A percentile compares a stretch with the other conserved stretches of the same genome.
Conservation (phyloP, 1,140 invertebrate genomes). For the Ptiloglossa arizonensis region DNA sequence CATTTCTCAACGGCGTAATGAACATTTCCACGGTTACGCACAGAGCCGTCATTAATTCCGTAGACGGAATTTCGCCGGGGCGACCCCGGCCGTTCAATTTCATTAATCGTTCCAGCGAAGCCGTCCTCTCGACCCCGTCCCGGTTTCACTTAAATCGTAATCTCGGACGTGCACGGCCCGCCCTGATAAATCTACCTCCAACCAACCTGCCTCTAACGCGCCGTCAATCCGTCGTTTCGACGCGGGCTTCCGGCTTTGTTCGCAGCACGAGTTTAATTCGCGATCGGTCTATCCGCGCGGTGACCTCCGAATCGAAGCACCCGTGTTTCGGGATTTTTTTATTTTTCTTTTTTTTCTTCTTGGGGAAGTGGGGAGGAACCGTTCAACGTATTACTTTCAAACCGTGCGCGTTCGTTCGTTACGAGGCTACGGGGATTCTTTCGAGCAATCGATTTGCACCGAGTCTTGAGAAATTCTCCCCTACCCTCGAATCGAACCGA, state of each 20-base stretch:
- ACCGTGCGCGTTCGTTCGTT: no score
- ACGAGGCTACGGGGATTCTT: no score
- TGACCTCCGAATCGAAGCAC: no score
- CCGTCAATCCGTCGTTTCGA: constrained; percentile 38
- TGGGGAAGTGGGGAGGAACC: no score
- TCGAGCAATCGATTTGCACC: no score
- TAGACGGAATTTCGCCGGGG: constrained; percentile 45
- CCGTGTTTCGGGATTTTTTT: no score
- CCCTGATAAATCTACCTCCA: constrained; percentile 22
- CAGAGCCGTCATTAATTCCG: constrained; percentile 46
- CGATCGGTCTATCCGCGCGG: constrained; percentile 54
- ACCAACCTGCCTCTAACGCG: not conserved
- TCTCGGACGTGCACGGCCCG: constrained; percentile 53
- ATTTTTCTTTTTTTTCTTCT: no score
- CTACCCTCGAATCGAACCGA: no score
- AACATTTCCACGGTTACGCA: constrained; percentile 52
- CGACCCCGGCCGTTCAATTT: constrained; percentile 58
- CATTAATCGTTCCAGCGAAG: constrained; percentile 62
- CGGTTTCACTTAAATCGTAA: constrained; percentile 67
- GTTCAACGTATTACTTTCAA: no score
- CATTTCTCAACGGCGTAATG: constrained; percentile 50
- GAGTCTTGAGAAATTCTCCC: no score
- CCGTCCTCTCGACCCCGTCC: constrained; percentile 13
- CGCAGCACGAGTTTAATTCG: constrained; percentile 54
- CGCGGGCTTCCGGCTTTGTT: constrained; percentile 50